phyloP scores from a whole-genome alignment of 2,797 vertebrate species.

The Rhinatrema bivittatum region DNA sequence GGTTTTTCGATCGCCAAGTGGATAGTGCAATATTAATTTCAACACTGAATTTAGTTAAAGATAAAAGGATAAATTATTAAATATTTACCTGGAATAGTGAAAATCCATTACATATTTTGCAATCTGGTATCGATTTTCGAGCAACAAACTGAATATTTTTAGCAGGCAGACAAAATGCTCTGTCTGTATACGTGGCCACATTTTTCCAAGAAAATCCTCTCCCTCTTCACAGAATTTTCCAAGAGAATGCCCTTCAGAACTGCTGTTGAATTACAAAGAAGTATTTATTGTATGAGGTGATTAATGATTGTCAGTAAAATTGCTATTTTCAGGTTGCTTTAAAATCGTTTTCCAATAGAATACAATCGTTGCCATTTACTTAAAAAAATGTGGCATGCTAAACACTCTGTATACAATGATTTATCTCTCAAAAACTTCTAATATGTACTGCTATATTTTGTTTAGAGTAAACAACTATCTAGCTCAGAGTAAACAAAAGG shows the following conservation, averaged over 20 bases:
- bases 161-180: slow-evolving; percentile 45
- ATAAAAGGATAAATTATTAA: no score
- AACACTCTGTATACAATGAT: no score
- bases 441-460: no score
- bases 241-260: slow-evolving; percentile 68
- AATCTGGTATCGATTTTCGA: slow-evolving; percentile 38
- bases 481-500: no score
- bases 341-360: slow-evolving; percentile 57
- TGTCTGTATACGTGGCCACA: slow-evolving; percentile 51
- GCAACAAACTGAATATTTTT: slow-evolving; percentile 42
- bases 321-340: slow-evolving; percentile 65
- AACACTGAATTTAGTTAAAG: no score
- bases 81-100: slow-evolving; percentile 54
- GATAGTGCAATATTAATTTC: no score
- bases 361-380: no score
- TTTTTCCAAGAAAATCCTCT: slow-evolving; percentile 60
- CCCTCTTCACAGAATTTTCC: slow-evolving; percentile 62
- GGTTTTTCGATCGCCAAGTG: no score
- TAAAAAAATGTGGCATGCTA: no score
- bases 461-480: no score
- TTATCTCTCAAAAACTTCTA: no score
- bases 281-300: slow-evolving; percentile 72
- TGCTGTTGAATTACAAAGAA: slow-evolving; percentile 73
- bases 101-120: slow-evolving; percentile 49
- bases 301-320: slow-evolving; percentile 69